Conservation (phyloP, 1,140 invertebrate genomes). For the Hycleus phaleratus region DNA sequence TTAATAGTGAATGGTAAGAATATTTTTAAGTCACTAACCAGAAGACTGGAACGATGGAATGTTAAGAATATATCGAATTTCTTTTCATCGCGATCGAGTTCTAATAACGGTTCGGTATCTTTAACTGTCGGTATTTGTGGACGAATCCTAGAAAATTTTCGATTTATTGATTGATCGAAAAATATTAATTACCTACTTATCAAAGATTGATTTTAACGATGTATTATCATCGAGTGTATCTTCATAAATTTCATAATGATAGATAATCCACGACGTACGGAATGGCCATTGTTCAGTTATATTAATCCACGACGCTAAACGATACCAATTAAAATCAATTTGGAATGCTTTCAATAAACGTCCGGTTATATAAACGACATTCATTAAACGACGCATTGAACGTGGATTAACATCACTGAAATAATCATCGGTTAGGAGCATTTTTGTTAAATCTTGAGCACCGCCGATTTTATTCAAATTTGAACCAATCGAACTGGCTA, state of each 20-base stretch:
- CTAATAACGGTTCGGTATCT: conserved; percentile 81
- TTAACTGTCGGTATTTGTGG: conserved; percentile 75
- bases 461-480: conserved; percentile 69
- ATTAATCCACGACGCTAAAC: conserved; percentile 94
- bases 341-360: conserved; percentile 95
- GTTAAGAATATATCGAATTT: conserved; percentile 91
- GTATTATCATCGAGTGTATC: conserved; percentile 78
- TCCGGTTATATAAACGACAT: conserved; percentile 93
- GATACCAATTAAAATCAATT: conserved; percentile 98
- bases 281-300: conserved; percentile 99
- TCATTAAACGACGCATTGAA: conserved; percentile 93
- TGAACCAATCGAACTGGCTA: conserved; percentile 82
- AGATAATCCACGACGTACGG: conserved; percentile 92
- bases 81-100: conserved; percentile 87
- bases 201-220: conserved; percentile 81
- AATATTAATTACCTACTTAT: conserved; percentile 61
- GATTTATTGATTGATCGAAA: neutral
- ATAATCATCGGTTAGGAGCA: conserved; percentile 89
- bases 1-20: conserved; percentile 96
- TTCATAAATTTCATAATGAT: conserved; percentile 85
- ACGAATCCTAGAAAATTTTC: conserved; percentile 51
- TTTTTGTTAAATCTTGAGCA: conserved; percentile 70
- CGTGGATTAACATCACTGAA: conserved; percentile 96
- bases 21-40: conserved; percentile 83
- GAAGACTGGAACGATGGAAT: conserved; percentile 72